These are phyloP conservation scores for fruit fly (Drosophila melanogaster) DNA, from an alignment of 1,140 invertebrate species.

Conservation along the genomic window DNA sequence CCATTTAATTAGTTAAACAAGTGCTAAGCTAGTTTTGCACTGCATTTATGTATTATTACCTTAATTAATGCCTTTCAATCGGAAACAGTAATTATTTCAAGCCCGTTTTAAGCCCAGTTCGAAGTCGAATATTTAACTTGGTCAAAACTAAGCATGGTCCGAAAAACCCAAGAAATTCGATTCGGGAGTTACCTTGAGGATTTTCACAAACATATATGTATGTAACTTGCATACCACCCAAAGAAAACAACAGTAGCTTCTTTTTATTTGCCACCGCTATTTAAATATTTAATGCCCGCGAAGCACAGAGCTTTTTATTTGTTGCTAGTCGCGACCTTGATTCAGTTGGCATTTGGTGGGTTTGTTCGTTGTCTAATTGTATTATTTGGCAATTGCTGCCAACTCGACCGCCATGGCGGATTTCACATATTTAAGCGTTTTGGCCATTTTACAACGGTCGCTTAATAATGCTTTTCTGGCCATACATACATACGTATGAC, in stretches of 20 bases:
- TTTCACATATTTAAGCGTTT: slow-evolving; percentile 58
- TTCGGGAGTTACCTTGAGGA: slow-evolving; percentile 29
- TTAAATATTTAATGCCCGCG: slow-evolving; percentile 33
- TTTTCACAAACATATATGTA: slow-evolving; percentile 2
- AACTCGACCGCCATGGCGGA: slow-evolving; percentile 24
- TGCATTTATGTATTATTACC: too few species aligned
- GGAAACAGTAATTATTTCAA: slow-evolving; percentile 18
- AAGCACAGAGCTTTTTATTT: slow-evolving; percentile 24
- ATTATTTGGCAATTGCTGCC: slow-evolving; percentile 74
- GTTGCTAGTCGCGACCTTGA: slow-evolving; percentile 40
- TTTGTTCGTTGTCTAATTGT: slow-evolving; percentile 57
- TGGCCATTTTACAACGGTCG: slow-evolving; percentile 52
- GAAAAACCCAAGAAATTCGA: slow-evolving; percentile 16
- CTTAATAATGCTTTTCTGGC: slow-evolving; percentile 27
- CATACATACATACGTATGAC: slow-evolving; percentile 43
- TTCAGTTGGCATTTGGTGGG: slow-evolving; percentile 53
- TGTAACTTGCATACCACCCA: slow-evolving; percentile 12
- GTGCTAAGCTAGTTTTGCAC: too few species aligned
- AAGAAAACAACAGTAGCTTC: slow-evolving; percentile 31
- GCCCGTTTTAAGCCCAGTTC: slow-evolving; percentile 11
- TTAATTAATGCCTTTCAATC: slow-evolving; percentile 3
- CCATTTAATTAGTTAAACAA: too few species aligned
- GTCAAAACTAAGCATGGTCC: background rate
- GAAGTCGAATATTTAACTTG: background rate
- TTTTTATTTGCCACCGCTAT: slow-evolving; percentile 18